These are phyloP conservation scores for Brachymystax lenok DNA, from an alignment of 2,797 vertebrate genomes.

Conservation along the genomic window DNA sequence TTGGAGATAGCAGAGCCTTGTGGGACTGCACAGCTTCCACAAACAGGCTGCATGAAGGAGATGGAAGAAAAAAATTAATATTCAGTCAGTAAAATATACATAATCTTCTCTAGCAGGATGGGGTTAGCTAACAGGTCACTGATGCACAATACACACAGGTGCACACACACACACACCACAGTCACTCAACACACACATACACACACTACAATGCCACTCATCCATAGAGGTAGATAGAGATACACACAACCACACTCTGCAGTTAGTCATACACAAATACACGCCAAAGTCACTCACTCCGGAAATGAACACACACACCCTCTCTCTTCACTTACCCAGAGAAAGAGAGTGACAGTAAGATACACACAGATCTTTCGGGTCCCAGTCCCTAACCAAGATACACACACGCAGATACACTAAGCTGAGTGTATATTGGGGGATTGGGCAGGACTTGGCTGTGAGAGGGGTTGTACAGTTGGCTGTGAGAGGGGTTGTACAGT, in stretches of 20 bases:
- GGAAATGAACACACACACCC: background rate
- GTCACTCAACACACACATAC: background rate
- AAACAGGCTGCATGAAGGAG: conserved; percentile 64
- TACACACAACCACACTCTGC: conserved; percentile 15
- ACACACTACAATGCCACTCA: conserved; percentile 26
- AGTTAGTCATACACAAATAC: conserved; percentile 4
- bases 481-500: conserved; percentile 38
- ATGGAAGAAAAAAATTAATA: conserved; percentile 67
- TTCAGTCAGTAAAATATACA: conserved; percentile 70
- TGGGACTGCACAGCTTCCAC: background rate
- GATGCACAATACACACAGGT: conserved; percentile 29
- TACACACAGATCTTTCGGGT: background rate
- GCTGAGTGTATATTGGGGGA: background rate
- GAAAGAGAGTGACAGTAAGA: background rate
- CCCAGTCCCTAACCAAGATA: background rate
- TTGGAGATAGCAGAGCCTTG: conserved; percentile 26
- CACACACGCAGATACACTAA: background rate
- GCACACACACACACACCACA: background rate
- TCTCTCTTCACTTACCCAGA: background rate
- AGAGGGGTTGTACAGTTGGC: conserved; percentile 31
- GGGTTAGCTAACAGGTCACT: conserved; percentile 64
- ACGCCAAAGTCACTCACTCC: background rate
- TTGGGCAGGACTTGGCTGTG: background rate
- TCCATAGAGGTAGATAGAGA: conserved; percentile 23
- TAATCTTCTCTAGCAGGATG: conserved; percentile 43